Evolutionary conservation across 1,140 invertebrate species (phyloP), one percentile per base, ranked within the genome.

Genomic region (Melitaea cinxia): DNA sequence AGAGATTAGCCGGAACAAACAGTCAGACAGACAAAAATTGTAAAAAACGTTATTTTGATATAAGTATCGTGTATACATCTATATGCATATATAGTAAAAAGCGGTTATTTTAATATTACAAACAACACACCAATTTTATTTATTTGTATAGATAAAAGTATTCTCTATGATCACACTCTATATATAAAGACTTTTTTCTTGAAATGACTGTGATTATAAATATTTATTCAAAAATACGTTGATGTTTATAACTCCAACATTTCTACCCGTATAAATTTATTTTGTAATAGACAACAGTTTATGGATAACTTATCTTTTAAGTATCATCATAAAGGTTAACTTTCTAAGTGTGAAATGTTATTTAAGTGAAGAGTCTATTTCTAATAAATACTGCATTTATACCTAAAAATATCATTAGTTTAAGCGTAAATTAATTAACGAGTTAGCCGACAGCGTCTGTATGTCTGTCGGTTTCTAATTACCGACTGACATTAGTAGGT

Each of bases 381-480:
- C 42, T 35, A 56, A 5, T 12, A 49, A 42, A 57, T 26, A 17
- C 21, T 39, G 23, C 23, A 42, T 57, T 57, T n/a, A 45, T 42
- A 56, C 42, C 28, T 47, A 55, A 19, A 67, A 68, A 56, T 65
- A 45, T 53, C 37, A 68, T 66, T 63, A 66, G 45, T 65, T 62
- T 47, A 49, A 50, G 52, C 28, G 42, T 57, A 68, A 71, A 74
- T 71, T 74, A 65, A 71, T 68, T 68, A 65, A 55, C 45, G 42
- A 64, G 67, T 65, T 71, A 45, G 49, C 63, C 65, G 61, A 65
- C 37, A 55, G 50, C 57, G 65, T 65, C 68, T 73, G 45, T 45
- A 52, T 62, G 59, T 69, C 65, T 47, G 66, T 62, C 65, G 21
- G 65, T 68, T 58, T 57, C 63, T 75, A 80, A 80, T 81, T 80